phyloP scores from a whole-genome alignment of 1,140 invertebrate genomes.

The Mercenaria mercenaria region DNA sequence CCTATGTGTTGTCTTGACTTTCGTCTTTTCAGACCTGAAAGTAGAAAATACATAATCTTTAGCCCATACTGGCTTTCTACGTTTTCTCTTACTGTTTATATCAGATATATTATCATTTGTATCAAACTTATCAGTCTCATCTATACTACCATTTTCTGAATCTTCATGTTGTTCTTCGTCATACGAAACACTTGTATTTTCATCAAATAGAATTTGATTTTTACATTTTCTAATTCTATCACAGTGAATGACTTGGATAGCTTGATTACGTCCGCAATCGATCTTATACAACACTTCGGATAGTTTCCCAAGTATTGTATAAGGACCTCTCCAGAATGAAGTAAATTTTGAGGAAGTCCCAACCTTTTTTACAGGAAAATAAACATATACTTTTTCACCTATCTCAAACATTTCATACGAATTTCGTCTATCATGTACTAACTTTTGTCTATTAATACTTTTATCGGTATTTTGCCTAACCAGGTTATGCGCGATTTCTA shows the following conservation, averaged over 20 bases:
- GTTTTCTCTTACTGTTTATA: not conserved
- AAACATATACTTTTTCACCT: slow-evolving; percentile 41
- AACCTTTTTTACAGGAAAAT: not conserved
- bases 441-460: slow-evolving; percentile 46
- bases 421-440: slow-evolving; percentile 24
- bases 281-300: slow-evolving; percentile 40
- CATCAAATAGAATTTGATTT: not conserved
- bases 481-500: slow-evolving; percentile 45
- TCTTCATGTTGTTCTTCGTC: too few relatives aligned
- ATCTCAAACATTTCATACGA: slow-evolving; percentile 12
- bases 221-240: too few relatives aligned
- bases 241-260: not conserved
- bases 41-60: not conserved
- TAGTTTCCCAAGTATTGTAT: not conserved
- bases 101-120: not conserved
- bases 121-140: not conserved
- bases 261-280: not conserved
- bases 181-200: not conserved
- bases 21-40: not conserved
- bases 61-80: not conserved
- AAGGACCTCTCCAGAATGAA: slow-evolving; percentile 49
- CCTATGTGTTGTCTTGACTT: not conserved
- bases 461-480: slow-evolving; percentile 2
- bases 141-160: not conserved
- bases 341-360: slow-evolving; percentile 40